Percentiles rank a stretch among this genome's conserved stretches.
These are phyloP conservation scores for Astreopora myriophthalma DNA, from an alignment of 64 coral and sea anemone genomes.

Conservation along the genomic window DNA sequence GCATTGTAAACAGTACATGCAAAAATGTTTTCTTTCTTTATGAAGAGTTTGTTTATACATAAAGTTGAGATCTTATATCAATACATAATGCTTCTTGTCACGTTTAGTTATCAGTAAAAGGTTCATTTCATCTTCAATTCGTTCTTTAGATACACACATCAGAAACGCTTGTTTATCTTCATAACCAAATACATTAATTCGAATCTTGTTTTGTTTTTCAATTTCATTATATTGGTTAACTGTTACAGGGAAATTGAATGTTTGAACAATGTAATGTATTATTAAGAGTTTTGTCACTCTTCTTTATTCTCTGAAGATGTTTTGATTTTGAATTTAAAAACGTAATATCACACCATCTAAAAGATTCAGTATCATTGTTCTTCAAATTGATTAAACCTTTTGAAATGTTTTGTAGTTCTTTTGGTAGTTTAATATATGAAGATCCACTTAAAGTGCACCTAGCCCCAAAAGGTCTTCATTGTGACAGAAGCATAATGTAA, in stretches of 20 bases:
- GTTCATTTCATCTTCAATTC: background rate
- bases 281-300: background rate
- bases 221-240: background rate
- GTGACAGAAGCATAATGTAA: too few relatives aligned
- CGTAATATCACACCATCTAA: background rate
- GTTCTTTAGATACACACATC: background rate
- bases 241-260: background rate
- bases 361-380: background rate
- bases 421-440: background rate
- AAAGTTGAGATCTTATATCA: background rate
- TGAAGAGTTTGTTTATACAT: background rate
- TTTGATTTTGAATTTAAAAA: background rate
- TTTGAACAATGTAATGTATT: background rate
- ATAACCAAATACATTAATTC: constrained; percentile 2
- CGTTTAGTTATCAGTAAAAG: background rate
- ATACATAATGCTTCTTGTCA: background rate
- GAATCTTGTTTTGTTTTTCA: background rate
- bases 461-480: too few relatives aligned
- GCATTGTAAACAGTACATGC: too few relatives aligned
- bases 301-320: background rate
- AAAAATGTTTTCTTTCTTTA: background rate
- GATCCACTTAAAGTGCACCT: too few relatives aligned
- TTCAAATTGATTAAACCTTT: background rate
- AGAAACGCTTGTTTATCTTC: background rate
- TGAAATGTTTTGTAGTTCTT: background rate